Evolutionary conservation across 2,888 invertebrate species (phyloP), one percentile per base, ranked within the genome.

Genomic region (Ceramica pisi): DNA sequence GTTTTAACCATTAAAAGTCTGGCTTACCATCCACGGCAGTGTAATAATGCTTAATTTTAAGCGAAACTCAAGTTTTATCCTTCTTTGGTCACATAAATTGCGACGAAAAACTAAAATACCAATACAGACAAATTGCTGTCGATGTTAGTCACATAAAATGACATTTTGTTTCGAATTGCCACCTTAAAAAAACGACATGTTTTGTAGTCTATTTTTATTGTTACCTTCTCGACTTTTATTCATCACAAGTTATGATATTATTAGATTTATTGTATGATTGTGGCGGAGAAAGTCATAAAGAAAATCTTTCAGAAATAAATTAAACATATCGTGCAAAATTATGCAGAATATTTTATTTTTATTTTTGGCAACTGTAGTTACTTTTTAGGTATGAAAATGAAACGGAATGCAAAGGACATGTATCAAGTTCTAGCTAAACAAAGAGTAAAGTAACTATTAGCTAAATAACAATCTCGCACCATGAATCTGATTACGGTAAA

Each of bases 141-240:
- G 68, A 60, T 72, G 71, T 86, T 86, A 84, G 74, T 84, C 84
- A 84, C 56, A 31, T 50, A 56, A 38, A 70, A 44, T 84, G 85
- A 86, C 84, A 75, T 55, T 57, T n/a, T 10, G 12, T 35, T 21
- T 16, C 38, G 23, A 10, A 55, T 80, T 83, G 66, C 86, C 71
- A 76, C 7, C 10, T 9, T 12, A 35, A 75, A 71, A 79, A 63
- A 65, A 10, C 10, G 38, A 9, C 9, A 12, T 2, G 3, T 46
- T 14, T 5, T 14, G 0, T 23, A 23, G 3, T 51, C 23, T 12
- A 21, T 2, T 2, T 31, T 41, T 7, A 8, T 2, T 12, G 14
- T 35, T 0, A 0, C 21, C 44, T 50, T 7, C 21, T 7, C 31
- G 31, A 5, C 31, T 50, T 19, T 23, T 14, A 21, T 26, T 41